Conservation (phyloP, 2,797 vertebrate species). For the Gymnoscopelus microlampas region DNA sequence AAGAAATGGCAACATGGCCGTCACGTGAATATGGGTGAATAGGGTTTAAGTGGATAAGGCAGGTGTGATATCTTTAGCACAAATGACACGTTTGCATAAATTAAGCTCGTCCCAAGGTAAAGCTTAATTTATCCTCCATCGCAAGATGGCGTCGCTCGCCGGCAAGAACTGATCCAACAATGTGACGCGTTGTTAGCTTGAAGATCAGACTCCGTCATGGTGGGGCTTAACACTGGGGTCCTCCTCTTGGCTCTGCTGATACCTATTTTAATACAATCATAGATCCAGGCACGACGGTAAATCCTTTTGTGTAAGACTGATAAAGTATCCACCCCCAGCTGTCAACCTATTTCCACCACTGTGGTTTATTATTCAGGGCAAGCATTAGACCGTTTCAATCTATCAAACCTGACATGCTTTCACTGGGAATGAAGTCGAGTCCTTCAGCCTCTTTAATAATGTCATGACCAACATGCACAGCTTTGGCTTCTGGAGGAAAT, state of each 20-base stretch:
- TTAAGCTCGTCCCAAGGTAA: no score
- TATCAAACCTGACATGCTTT: slow-evolving; percentile 82
- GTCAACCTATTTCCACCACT: slow-evolving; percentile 77
- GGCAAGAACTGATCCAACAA: no score
- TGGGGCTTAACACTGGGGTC: slow-evolving; percentile 25
- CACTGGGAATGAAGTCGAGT: slow-evolving; percentile 71
- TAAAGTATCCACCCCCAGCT: slow-evolving; percentile 80
- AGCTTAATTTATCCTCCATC: no score
- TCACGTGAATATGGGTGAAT: no score
- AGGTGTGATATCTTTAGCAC: no score
- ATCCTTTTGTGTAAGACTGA: slow-evolving; percentile 81
- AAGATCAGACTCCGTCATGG: slow-evolving; percentile 9
- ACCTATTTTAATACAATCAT: slow-evolving; percentile 77
- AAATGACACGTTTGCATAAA: no score
- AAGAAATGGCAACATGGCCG: no score
- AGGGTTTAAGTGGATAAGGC: no score
- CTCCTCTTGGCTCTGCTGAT: slow-evolving; percentile 45
- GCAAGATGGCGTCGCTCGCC: no score
- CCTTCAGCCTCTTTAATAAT: slow-evolving; percentile 75
- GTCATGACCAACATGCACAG: slow-evolving; percentile 62
- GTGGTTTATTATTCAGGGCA: slow-evolving; percentile 61
- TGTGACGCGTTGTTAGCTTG: no score
- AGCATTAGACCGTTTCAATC: slow-evolving; percentile 78
- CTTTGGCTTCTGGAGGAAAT: slow-evolving; percentile 31
- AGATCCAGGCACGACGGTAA: slow-evolving; percentile 63